Conservation (phyloP, 2,113 vertebrate genomes). For the Oreochromis niloticus region DNA sequence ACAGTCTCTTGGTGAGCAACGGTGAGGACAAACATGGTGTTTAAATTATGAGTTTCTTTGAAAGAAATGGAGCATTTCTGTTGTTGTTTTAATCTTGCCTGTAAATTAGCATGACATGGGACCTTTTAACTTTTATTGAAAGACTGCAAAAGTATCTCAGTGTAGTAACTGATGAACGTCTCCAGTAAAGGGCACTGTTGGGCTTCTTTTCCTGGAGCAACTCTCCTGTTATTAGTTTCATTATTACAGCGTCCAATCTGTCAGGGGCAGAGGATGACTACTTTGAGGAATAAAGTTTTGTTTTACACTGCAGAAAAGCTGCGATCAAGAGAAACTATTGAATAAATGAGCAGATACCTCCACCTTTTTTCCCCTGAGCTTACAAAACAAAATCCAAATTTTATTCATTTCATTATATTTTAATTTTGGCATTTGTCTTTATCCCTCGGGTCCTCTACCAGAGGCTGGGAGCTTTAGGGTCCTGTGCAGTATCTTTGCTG, state of each 20-base stretch:
- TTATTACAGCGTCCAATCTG: too few species aligned
- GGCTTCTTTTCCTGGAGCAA: neutral
- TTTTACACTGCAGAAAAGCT: neutral
- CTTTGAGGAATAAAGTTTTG: neutral
- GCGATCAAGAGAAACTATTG: fast-evolving
- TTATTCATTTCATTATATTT: neutral
- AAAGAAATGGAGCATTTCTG: neutral
- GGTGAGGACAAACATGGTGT: neutral
- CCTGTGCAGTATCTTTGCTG: neutral
- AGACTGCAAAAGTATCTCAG: neutral
- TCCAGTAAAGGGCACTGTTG: neutral
- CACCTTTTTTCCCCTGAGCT: neutral
- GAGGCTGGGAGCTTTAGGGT: neutral
- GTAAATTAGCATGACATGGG: neutral
- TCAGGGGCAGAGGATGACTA: neutral
- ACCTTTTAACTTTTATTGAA: neutral
- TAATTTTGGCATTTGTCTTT: neutral
- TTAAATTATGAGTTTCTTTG: neutral
- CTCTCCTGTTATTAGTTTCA: neutral
- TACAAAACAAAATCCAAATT: neutral
- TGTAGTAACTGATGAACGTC: neutral
- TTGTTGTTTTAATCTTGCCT: neutral
- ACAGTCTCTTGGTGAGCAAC: neutral
- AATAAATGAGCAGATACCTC: neutral
- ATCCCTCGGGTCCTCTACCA: neutral